These are phyloP conservation scores for Bubo bubo DNA, from an alignment of 2,113 vertebrate genomes.

Conservation along the genomic window DNA sequence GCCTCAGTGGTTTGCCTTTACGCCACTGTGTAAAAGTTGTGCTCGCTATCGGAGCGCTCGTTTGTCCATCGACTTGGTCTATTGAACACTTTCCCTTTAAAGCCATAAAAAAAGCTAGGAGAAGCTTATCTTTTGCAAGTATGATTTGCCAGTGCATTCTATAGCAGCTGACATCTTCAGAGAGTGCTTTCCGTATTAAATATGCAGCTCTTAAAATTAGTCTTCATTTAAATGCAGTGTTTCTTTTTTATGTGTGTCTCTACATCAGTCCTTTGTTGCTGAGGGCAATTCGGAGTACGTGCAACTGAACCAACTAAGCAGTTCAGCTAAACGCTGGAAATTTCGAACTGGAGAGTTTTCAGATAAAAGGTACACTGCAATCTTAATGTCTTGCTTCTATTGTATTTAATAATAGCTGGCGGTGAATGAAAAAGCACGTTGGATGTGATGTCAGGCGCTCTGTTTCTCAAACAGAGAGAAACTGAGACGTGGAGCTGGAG, in stretches of 20 bases:
- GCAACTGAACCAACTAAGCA: neutral
- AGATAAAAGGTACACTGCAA: neutral
- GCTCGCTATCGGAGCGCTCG: fast-evolving
- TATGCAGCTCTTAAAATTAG: neutral
- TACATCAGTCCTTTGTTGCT: neutral
- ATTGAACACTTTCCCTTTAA: neutral
- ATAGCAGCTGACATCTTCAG: neutral
- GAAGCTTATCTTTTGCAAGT: neutral
- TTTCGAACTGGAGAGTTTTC: neutral
- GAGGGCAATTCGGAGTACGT: neutral
- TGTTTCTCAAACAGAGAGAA: neutral
- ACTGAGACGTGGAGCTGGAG: neutral
- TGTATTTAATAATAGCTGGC: neutral
- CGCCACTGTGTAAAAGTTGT: neutral
- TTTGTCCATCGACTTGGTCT: neutral
- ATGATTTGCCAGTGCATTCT: neutral
- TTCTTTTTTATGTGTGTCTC: neutral
- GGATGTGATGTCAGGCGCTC: neutral
- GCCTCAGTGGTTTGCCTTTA: neutral
- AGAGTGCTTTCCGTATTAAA: neutral
- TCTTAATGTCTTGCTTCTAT: neutral
- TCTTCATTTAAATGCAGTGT: neutral
- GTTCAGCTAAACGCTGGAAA: neutral
- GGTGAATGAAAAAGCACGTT: neutral
- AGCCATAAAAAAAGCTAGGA: neutral